phyloP scores from a whole-genome alignment of 1,140 invertebrate species.

The Callitettix versicolor region DNA sequence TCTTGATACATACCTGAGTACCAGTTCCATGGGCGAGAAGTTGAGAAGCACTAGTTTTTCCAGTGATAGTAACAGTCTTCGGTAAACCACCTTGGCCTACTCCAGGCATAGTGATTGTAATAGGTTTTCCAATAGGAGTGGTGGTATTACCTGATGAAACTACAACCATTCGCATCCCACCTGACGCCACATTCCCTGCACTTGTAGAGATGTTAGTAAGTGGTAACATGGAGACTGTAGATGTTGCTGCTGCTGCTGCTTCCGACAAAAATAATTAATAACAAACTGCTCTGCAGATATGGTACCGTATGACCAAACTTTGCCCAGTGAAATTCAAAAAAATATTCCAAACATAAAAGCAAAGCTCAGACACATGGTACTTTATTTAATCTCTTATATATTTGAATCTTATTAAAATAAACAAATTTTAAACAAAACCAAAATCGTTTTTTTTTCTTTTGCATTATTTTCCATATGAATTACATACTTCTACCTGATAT shows the following conservation, averaged over 20 bases:
- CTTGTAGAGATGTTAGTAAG: neutral
- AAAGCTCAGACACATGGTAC: no score
- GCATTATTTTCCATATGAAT: no score
- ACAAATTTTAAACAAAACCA: no score
- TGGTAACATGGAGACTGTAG: conserved; percentile 9
- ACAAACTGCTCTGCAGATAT: no score
- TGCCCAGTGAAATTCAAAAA: no score
- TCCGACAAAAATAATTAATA: neutral
- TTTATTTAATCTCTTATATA: no score
- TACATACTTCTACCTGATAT: no score
- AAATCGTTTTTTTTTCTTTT: no score
- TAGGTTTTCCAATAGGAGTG: conserved; percentile 43
- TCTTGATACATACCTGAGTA: conserved; percentile 2
- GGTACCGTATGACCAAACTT: no score
- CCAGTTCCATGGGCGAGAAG: conserved; percentile 18
- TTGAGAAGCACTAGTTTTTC: conserved; percentile 23
- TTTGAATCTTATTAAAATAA: no score
- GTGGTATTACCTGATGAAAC: conserved; percentile 22
- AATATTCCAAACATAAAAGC: no score
- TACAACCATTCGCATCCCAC: conserved; percentile 31
- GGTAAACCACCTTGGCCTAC: conserved; percentile 30
- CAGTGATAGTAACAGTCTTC: conserved; percentile 27
- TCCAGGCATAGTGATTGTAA: conserved; percentile 56
- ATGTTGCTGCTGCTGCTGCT: conserved; percentile 20
- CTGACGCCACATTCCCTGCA: conserved; percentile 30